Base-by-base conservation (phyloP, 2,888 invertebrate species). In the Digitonthophagus gazella region DNA sequence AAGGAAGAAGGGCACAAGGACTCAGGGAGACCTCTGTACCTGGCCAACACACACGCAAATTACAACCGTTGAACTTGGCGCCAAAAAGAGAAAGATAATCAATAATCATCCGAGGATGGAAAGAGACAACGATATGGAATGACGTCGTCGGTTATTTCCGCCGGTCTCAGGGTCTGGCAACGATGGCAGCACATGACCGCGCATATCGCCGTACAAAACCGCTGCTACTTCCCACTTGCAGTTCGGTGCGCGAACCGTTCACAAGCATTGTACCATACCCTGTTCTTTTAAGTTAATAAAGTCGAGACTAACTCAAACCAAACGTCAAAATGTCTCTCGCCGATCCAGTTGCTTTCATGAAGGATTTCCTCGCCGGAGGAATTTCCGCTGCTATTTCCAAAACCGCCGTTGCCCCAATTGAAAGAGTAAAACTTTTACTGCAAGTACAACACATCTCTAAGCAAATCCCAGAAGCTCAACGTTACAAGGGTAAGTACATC, bases 391-490 rank as follows among this genome's bases (percentile, higher is more conserved):
- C 96, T 58, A 89, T 96, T 74, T 95, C 97, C 66, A 97, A 97
- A 83, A 97, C 97, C 61, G 91, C 93, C 57, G 95, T 96, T 71
- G 97, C 97, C 15, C 97, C 97, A 69, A 97, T 97, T 79, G 97
- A 97, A 85, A 89, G 97, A 80, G 96, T 97, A 64, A 97, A 97
- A 83, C 86, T 97, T 75, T 88, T 97, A 72, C 87, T 97, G 74
- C 97, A 97, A 85, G 96, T 97, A 74, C 97, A 97, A 85, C 93
- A 93, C 85, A 92, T 95, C 74, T 94, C 93, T 78, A 96, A 95
- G 85, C 95, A 96, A 85, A 93, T 96, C 77, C 76, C 92, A 3
- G 89, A 88, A 73, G 92, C 93, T 73, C 86, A 95, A 80, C 92
- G 93, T 77, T 99, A 99, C 87, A 97, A 97, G 89, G 92, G 92